Conservation (phyloP, 2,113 vertebrate species). For the Smithornis capensis region DNA sequence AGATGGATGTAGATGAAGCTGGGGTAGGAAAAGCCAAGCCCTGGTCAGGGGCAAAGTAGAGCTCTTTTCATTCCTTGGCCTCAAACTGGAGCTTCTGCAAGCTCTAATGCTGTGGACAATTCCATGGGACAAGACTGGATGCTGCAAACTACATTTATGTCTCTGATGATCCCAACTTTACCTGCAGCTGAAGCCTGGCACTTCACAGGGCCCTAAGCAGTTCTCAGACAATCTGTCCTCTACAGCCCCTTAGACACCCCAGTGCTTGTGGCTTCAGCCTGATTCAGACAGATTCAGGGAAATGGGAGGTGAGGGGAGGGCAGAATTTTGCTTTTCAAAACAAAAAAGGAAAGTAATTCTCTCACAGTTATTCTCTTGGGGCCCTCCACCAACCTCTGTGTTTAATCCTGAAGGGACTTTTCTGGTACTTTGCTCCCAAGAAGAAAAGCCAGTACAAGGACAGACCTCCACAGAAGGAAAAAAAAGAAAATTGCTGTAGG, state of each 20-base stretch:
- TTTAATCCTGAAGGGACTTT: background rate
- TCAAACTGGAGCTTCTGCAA: background rate
- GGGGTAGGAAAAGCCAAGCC: background rate
- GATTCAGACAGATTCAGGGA: background rate
- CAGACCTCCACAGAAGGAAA: background rate
- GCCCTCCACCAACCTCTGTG: too few relatives aligned
- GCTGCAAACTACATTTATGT: background rate
- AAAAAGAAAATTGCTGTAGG: background rate
- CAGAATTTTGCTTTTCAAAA: background rate
- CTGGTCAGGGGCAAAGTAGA: background rate
- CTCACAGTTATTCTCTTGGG: too few relatives aligned
- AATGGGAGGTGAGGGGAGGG: accelerated
- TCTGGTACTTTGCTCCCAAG: background rate
- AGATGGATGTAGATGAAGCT: background rate
- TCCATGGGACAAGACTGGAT: background rate
- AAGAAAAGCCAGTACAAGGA: background rate
- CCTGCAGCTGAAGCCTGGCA: background rate
- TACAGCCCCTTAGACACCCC: background rate
- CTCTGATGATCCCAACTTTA: background rate
- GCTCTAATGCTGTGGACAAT: background rate
- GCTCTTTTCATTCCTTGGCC: background rate
- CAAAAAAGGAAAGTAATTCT: background rate
- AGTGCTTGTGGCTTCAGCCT: background rate
- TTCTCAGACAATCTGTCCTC: background rate
- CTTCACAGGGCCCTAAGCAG: background rate